A percentile compares a stretch with the other conserved stretches of the same genome.
phyloP scores from a whole-genome alignment of 1,140 invertebrate genomes.

The Eumeta japonica region DNA sequence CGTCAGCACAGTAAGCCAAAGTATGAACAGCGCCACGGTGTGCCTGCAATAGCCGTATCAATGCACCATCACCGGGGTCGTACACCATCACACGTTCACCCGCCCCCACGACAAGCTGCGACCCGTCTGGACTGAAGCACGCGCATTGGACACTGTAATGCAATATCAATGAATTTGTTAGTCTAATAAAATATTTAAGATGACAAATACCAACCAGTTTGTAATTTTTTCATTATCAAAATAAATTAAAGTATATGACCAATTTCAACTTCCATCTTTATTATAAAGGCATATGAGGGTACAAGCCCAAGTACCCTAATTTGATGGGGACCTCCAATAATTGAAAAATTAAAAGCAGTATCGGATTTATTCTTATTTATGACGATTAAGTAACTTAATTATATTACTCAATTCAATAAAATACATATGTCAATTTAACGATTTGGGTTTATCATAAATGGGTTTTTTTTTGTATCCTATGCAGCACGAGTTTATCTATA shows the following conservation, averaged over 20 bases:
- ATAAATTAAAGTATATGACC: too few relatives aligned
- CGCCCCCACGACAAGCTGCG: constrained; percentile 89
- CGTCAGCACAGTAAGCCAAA: constrained; percentile 90
- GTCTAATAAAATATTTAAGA: constrained; percentile 8
- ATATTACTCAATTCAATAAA: too few relatives aligned
- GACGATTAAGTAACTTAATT: too few relatives aligned
- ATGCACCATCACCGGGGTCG: constrained; percentile 84
- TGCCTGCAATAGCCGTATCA: constrained; percentile 90
- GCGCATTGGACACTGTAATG: constrained; percentile 86
- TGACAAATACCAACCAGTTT: constrained; percentile 3
- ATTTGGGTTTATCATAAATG: too few relatives aligned
- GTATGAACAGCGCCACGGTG: constrained; percentile 95
- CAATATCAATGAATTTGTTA: constrained; percentile 11
- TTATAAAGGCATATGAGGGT: constrained; percentile 2
- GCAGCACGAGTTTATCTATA: too few relatives aligned
- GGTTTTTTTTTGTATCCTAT: too few relatives aligned
- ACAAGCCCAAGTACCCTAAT: too few relatives aligned
- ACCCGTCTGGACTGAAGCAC: constrained; percentile 94
- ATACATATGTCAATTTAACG: too few relatives aligned
- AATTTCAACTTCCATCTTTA: constrained; percentile 3
- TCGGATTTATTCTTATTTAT: too few relatives aligned
- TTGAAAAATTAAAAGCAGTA: too few relatives aligned
- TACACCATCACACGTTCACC: constrained; percentile 92
- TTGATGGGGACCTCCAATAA: too few relatives aligned
- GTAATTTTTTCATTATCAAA: too few relatives aligned